Evolutionary conservation across 2,888 invertebrate species (phyloP), one percentile per base, ranked within the genome.

Genomic region (Ormyrus labotus): DNA sequence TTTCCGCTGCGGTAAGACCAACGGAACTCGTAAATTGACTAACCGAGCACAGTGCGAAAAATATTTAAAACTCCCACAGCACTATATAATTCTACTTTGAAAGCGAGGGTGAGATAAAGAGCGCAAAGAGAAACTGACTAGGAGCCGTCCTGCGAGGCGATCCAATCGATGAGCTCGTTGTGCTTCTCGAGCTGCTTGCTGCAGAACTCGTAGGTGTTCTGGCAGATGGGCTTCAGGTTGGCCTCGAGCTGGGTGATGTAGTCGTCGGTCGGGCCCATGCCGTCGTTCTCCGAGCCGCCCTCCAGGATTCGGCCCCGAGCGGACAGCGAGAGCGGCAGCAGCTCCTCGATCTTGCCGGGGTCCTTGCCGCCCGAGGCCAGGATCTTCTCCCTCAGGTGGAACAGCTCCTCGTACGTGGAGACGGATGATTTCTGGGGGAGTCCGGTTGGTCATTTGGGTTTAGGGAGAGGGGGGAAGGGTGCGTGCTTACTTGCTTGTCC

Each of bases 311-410:
- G 13, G 51, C 6, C 34, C 34, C 34, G 34, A 34, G 34, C 34
- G 34, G 34, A 51, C 34, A 48, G 7, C 9, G 70, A 63, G 9
- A 48, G 48, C 2, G 75, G 81, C 5, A 67, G 82, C 13, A 86
- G 60, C 9, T 84, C 85, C 9, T 90, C 89, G 13, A 88, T 70
- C 70, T 85, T 87, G 13, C 89, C 89, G 0, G 89, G 88, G 82
- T 89, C 89, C 65, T 86, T 88, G 6, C 82, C 83, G 5, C 90
- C 90, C 55, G 61, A 76, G 0, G 84, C 76, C 4, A 90, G 83
- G 34, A 90, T 80, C 81, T 87, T 88, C 45, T 89, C 87, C 0
- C 89, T 87, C 9, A 90, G 82, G 47, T 87, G 86, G 4, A 78
- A 67, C 65, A 87, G 81, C n/a, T 90, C 88, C 47, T 86, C 85